These are phyloP conservation scores for Thereuonema tuberculata DNA, from an alignment of 1,140 invertebrate genomes.

Conservation along the genomic window DNA sequence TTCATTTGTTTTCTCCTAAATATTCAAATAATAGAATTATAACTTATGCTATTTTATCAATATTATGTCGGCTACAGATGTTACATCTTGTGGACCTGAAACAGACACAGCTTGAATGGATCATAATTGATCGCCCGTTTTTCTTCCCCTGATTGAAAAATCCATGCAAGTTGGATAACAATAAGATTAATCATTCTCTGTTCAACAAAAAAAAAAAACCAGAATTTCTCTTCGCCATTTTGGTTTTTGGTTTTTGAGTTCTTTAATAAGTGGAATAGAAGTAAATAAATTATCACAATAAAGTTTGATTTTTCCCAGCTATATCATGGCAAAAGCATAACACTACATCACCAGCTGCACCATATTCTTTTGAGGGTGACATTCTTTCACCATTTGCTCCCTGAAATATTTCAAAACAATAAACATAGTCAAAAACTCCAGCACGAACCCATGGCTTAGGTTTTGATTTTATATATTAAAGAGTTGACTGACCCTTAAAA, in stretches of 20 bases:
- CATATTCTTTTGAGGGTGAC: background rate
- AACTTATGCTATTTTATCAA: no score
- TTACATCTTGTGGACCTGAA: no score
- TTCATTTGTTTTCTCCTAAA: no score
- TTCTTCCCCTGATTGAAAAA: no score
- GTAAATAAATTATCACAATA: background rate
- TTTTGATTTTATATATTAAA: slow-evolving; percentile 32
- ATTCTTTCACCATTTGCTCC: background rate
- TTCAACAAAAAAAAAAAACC: no score
- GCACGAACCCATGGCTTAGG: slow-evolving; percentile 32
- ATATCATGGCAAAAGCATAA: background rate
- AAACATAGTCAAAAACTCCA: slow-evolving; percentile 25
- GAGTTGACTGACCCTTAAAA: slow-evolving; percentile 30
- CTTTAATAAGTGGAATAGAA: background rate
- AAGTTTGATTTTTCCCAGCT: background rate
- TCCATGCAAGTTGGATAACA: no score
- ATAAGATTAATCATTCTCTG: no score
- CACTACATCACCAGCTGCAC: background rate
- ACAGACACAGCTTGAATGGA: no score
- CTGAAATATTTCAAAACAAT: slow-evolving; percentile 26
- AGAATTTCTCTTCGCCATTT: no score
- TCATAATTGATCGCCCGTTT: no score
- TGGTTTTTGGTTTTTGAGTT: background rate
- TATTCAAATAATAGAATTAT: no score
- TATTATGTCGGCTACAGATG: no score